Percentiles rank a stretch among this genome's conserved stretches.
Evolutionary conservation across 2,113 vertebrate species (phyloP).

Genomic region (Leuciscus idus): DNA sequence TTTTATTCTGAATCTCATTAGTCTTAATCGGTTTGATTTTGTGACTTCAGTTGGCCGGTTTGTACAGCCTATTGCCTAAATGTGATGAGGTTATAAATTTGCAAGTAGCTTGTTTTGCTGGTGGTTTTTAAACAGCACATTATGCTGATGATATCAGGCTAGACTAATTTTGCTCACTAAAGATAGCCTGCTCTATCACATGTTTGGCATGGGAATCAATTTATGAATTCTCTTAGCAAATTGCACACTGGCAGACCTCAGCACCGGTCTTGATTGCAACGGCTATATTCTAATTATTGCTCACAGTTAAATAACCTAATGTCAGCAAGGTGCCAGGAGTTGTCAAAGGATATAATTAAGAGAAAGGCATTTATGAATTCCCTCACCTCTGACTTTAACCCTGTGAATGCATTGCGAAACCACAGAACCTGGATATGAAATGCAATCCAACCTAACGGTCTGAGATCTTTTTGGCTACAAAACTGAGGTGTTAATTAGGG

Average conservation of each 20-base stretch:
- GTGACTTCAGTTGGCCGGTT: not conserved
- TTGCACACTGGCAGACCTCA: constrained; percentile 53
- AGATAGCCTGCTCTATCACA: constrained; percentile 24
- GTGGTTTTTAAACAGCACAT: constrained; percentile 14
- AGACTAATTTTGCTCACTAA: constrained; percentile 40
- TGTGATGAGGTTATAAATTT: constrained; percentile 17
- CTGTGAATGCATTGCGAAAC: constrained; percentile 36
- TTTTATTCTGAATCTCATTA: not conserved
- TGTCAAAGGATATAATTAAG: constrained; percentile 62
- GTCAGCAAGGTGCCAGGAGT: constrained; percentile 52
- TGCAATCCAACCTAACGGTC: constrained; percentile 6
- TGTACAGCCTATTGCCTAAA: constrained; percentile 9
- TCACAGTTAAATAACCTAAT: constrained; percentile 50
- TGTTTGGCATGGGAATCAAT: constrained; percentile 44
- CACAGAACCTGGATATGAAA: not conserved
- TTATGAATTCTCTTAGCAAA: constrained; percentile 50
- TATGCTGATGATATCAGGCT: constrained; percentile 24
- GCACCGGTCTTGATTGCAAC: constrained; percentile 53
- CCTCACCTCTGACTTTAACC: constrained; percentile 52
- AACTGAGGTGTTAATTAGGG: constrained; percentile 36
- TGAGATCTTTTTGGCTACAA: constrained; percentile 28
- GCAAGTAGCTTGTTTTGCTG: constrained; percentile 27
- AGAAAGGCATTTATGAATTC: constrained; percentile 50
- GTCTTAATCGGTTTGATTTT: not conserved
- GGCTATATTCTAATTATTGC: constrained; percentile 59